These are phyloP conservation scores for Lagocephalus sceleratus DNA, from an alignment of 2,797 vertebrate species.

Conservation along the genomic window DNA sequence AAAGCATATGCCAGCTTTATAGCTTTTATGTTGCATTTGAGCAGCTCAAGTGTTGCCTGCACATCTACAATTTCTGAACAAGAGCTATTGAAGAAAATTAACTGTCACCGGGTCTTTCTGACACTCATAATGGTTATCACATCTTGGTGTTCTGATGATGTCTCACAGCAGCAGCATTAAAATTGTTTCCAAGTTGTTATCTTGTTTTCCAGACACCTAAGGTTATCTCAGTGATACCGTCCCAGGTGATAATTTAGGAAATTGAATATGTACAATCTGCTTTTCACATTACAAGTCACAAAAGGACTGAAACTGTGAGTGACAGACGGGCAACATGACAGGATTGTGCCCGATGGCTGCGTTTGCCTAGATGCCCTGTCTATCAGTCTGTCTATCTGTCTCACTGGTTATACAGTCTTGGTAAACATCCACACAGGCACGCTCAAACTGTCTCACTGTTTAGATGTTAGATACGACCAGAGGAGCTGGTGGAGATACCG, in stretches of 20 bases:
- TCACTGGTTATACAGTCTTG: constrained; percentile 43
- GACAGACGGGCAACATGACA: constrained; percentile 73
- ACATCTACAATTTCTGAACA: constrained; percentile 33
- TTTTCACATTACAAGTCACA: constrained; percentile 10
- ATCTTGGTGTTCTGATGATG: constrained; percentile 11
- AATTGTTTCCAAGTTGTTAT: constrained; percentile 12
- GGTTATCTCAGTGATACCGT: constrained; percentile 15
- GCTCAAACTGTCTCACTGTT: constrained; percentile 42
- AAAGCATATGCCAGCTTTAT: constrained; percentile 44
- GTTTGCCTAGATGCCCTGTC: constrained; percentile 59
- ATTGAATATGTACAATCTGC: constrained; percentile 4
- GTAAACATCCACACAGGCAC: constrained; percentile 30
- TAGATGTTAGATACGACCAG: constrained; percentile 23
- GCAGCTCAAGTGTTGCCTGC: constrained; percentile 21
- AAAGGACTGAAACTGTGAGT: constrained; percentile 41
- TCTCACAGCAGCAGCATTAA: constrained; percentile 10
- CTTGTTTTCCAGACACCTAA: constrained; percentile 26
- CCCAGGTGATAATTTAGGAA: constrained; percentile 18
- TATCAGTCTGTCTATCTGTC: constrained; percentile 66
- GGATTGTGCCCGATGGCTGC: constrained; percentile 53
- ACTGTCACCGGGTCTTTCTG: constrained; percentile 12
- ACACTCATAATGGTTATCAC: constrained; percentile 14
- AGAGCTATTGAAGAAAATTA: constrained; percentile 31
- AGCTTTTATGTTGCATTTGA: constrained; percentile 44
- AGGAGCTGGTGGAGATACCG: constrained; percentile 44